Conservation (phyloP, 2,797 vertebrate species). For the Mus caroli region DNA sequence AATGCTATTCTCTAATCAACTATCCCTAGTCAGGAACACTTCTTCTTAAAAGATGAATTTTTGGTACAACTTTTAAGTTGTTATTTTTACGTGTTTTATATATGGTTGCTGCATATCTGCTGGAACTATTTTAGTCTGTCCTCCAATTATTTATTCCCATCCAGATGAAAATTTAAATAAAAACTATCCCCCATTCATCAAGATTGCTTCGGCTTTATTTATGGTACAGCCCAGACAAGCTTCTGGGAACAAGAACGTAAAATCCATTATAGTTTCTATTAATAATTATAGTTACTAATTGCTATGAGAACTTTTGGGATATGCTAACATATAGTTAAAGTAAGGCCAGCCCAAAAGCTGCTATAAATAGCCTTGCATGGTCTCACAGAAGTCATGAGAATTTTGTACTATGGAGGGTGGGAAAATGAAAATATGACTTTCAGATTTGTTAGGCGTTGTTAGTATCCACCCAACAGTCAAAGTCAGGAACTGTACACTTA, state of each 20-base stretch:
- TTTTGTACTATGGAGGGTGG: slow-evolving; percentile 67
- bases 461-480: slow-evolving; percentile 33
- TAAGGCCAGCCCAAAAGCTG: slow-evolving; percentile 58
- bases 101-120: slow-evolving; percentile 42
- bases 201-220: slow-evolving; percentile 79
- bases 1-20: not conserved
- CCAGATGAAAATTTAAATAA: slow-evolving; percentile 79
- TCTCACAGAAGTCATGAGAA: slow-evolving; percentile 77
- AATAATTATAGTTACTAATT: slow-evolving; percentile 84
- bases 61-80: not conserved
- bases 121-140: slow-evolving; percentile 70
- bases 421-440: slow-evolving; percentile 67
- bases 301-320: slow-evolving; percentile 81
- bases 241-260: slow-evolving; percentile 80
- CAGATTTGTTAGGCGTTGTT: slow-evolving; percentile 12
- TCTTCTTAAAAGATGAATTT: slow-evolving; percentile 16
- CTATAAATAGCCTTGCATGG: slow-evolving; percentile 75
- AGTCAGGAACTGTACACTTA: slow-evolving; percentile 5
- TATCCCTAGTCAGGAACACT: not conserved
- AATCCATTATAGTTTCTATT: slow-evolving; percentile 83
- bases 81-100: slow-evolving; percentile 51
- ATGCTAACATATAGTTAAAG: slow-evolving; percentile 77
- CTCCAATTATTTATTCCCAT: slow-evolving; percentile 74
- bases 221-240: slow-evolving; percentile 68
- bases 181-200: slow-evolving; percentile 77